Evolutionary conservation across 2,888 invertebrate genomes (phyloP).

Genomic region (Argyra leucocephala): DNA sequence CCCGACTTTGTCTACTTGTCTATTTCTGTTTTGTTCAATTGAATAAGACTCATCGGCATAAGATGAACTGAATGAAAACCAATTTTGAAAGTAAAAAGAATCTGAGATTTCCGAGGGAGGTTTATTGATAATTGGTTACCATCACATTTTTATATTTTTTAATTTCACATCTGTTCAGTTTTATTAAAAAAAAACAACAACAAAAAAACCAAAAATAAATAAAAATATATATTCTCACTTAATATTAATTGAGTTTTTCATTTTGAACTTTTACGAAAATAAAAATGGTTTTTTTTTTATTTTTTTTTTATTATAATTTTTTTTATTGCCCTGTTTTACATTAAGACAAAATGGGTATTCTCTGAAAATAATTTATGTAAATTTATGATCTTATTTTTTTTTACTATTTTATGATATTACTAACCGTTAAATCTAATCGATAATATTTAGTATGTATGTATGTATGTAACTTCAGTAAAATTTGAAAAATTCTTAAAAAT

Average conservation of each 20-base stretch:
- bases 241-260: not conserved
- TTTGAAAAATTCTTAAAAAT: no score
- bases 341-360: not conserved
- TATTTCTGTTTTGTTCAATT: no score
- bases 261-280: not conserved
- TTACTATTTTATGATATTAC: not conserved
- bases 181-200: not conserved
- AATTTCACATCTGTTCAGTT: not conserved
- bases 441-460: not conserved
- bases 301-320: no score
- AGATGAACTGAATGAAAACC: no score
- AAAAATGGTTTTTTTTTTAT: not conserved
- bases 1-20: no score
- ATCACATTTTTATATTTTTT: not conserved
- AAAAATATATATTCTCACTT: not conserved
- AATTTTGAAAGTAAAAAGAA: no score
- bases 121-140: not conserved
- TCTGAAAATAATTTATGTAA: not conserved
- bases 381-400: not conserved
- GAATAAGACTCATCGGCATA: no score
- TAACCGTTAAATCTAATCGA: not conserved
- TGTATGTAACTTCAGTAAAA: no score
- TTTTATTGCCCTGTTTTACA: no score
- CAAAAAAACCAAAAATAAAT: not conserved
- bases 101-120: no score